Evolutionary conservation across 1,140 invertebrate species (phyloP).

Genomic region (Drosophila serrata): DNA sequence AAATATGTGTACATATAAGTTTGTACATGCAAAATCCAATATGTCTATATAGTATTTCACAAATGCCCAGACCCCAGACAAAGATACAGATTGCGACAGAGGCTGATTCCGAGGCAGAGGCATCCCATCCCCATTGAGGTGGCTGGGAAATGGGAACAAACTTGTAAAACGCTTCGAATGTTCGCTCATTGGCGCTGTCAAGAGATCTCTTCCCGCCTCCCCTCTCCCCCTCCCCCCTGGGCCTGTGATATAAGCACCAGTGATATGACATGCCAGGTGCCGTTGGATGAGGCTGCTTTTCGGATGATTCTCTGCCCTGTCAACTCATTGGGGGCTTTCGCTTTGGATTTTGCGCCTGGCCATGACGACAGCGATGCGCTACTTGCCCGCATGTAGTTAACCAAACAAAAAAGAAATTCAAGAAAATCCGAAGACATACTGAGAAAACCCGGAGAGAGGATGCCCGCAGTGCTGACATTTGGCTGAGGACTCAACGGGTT

Average conservation of each 20-base stretch:
- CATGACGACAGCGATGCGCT: conserved; percentile 72
- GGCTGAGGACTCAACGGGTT: conserved; percentile 56
- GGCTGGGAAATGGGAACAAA: conserved; percentile 79
- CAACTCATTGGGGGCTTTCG: conserved; percentile 60
- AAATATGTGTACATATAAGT: conserved; percentile 38
- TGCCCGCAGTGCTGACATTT: conserved; percentile 61
- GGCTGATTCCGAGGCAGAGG: background rate
- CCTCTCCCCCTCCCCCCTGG: no score
- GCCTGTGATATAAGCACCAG: conserved; percentile 55
- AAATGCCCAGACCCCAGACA: conserved; percentile 56
- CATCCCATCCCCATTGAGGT: conserved; percentile 42
- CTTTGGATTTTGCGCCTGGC: conserved; percentile 60
- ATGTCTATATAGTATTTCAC: conserved; percentile 82
- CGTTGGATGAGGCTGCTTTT: conserved; percentile 46
- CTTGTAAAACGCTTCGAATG: conserved; percentile 84
- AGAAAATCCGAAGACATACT: background rate
- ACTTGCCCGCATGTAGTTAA: conserved; percentile 69
- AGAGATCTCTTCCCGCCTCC: conserved; percentile 43
- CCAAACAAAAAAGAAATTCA: conserved; percentile 15
- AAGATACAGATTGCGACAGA: conserved; percentile 29
- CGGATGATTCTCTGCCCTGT: conserved; percentile 54
- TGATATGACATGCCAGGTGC: conserved; percentile 84
- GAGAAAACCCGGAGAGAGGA: background rate
- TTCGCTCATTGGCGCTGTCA: conserved; percentile 84
- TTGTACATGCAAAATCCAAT: conserved; percentile 75